Evolutionary conservation across 2,113 vertebrate species (phyloP).

Genomic region (Phyllopteryx taeniolatus): DNA sequence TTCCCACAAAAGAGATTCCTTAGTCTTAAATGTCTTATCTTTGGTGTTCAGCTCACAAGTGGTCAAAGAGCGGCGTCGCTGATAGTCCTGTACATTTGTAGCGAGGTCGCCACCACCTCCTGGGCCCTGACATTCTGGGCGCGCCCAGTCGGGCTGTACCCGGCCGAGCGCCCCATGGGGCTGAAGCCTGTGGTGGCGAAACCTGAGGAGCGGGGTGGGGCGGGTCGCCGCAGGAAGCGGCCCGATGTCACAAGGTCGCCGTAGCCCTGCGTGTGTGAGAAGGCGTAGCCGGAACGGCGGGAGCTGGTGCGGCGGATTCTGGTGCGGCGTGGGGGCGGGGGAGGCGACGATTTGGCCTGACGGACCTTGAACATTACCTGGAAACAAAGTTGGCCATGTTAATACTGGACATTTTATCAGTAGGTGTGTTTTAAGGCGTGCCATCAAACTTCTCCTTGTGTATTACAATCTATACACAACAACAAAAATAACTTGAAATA

Average conservation of each 20-base stretch:
- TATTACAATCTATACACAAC: no score
- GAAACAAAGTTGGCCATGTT: constrained; percentile 2
- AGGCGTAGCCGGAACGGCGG: constrained; percentile 89
- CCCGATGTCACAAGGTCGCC: constrained; percentile 90
- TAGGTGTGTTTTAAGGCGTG: no score
- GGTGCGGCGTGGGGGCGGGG: constrained; percentile 55
- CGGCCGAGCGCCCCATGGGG: constrained; percentile 70
- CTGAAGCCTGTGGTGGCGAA: constrained; percentile 59
- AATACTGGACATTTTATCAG: background rate
- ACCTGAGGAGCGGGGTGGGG: constrained; percentile 32
- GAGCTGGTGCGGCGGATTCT: constrained; percentile 74
- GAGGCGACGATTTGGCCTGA: constrained; percentile 69
- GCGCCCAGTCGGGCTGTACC: constrained; percentile 71
- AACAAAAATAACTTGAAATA: no score
- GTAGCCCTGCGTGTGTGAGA: constrained; percentile 89
- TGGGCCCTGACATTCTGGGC: constrained; percentile 55
- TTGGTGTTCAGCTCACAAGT: background rate
- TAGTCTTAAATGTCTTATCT: background rate
- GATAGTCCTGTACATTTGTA: constrained; percentile 72
- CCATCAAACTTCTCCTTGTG: no score
- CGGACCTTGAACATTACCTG: constrained; percentile 82
- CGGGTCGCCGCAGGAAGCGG: constrained; percentile 74
- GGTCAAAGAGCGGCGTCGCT: constrained; percentile 37
- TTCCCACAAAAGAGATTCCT: background rate
- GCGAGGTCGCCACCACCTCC: constrained; percentile 63